Evolutionary conservation across 2,113 vertebrate genomes (phyloP), one percentile per base, ranked within the genome.

Genomic region (Calidris pugnax): DNA sequence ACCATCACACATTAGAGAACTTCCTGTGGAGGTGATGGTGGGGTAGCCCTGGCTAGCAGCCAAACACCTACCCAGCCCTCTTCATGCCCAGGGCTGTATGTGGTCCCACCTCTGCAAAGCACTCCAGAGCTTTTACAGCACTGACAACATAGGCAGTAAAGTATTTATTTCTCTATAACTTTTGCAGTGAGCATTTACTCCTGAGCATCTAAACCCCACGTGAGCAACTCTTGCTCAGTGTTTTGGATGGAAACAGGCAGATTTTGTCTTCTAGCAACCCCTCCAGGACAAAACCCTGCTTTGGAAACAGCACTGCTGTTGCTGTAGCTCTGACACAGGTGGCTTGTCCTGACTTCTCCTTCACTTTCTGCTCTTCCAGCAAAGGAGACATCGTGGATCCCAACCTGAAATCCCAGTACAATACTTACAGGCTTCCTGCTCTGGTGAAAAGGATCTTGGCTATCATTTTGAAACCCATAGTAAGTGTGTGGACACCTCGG

Each of bases 391-490:
- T 98, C 0, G 10, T 98, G 84, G 99, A 99, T 89, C 97, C 98
- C 10, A 97, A 93, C 95, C 32, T 99, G 77, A 87, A 60, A 60
- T 4, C 63, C 32, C 97, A 99, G 95, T 12, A 97, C 73, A 27
- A 41, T 5, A 13, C 69, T 17, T 97, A 97, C 77, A 76, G 32
- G 60, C 8, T 98, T 33, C 99, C 99, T 12, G 6, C 4, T 6
- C 97, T 98, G 88, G 26, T 99, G 85, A 99, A 98, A 97, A 98
- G 93, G 89, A 89, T 97, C 43, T 17, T 98, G 14, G 96, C 96
- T n/a, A 57, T 98, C 71, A 50, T 99, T 82, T 74, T 99, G 53
- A 98, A 97, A 93, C 98, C 98, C 27, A 75, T 98, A 96, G 99
- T 99, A 93, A 99, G 98, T 97, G 75, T 56, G 48, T 60, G 55